Evolutionary conservation across 35 echinoderm and acorn worm genomes (phyloP).

Genomic region (Ophioderma brevispina): DNA sequence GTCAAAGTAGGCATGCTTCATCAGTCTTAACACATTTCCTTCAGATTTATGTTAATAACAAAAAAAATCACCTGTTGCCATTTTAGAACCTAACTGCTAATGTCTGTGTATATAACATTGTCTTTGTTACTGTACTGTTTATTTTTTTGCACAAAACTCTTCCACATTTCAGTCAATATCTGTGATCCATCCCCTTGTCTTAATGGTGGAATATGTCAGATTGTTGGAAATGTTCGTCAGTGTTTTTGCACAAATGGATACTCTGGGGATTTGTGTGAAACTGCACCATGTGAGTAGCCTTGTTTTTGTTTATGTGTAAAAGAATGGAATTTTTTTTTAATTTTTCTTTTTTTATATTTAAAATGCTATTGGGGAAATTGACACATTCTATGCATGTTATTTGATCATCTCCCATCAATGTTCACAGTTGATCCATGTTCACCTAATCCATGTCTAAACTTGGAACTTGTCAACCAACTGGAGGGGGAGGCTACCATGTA

Average conservation of each 20-base stretch:
- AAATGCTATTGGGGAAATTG: no score
- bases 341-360: not conserved
- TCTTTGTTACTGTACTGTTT: not conserved
- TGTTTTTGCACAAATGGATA: not conserved
- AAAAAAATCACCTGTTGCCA: not conserved
- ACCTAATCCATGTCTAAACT: not conserved
- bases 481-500: not conserved
- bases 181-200: not conserved
- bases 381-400: no score
- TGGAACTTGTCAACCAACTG: not conserved
- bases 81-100: not conserved
- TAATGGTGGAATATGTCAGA: not conserved
- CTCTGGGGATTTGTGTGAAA: not conserved
- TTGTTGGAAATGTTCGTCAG: not conserved
- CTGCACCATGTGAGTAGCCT: not conserved
- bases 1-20: not conserved
- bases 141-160: no score
- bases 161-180: not conserved
- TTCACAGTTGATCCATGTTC: not conserved
- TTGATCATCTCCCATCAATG: not conserved
- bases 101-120: no score
- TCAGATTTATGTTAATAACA: not conserved
- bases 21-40: no score
- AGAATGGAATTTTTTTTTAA: not conserved
- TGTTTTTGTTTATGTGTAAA: not conserved